Conservation (phyloP, 2,113 vertebrate genomes). For the Xenus cinereus region DNA sequence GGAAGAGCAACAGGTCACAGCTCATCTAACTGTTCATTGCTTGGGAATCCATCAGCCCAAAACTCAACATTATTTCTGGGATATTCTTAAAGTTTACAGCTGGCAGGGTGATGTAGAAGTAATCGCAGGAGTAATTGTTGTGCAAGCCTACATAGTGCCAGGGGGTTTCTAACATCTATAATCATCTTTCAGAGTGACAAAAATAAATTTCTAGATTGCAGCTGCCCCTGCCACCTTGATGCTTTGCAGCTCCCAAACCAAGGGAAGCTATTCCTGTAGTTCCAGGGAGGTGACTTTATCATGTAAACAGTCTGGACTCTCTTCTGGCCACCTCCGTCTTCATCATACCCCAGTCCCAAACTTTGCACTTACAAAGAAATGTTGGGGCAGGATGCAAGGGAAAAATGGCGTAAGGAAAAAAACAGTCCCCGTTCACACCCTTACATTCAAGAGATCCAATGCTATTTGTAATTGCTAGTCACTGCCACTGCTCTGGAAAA, state of each 20-base stretch:
- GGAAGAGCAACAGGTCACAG: neutral
- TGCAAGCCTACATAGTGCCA: neutral
- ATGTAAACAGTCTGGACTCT: neutral
- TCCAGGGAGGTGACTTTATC: neutral
- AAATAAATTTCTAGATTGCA: neutral
- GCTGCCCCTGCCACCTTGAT: neutral
- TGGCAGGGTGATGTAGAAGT: neutral
- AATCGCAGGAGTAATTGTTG: neutral
- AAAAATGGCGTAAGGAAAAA: neutral
- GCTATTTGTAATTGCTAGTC: neutral
- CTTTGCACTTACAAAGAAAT: neutral
- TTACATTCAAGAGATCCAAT: neutral
- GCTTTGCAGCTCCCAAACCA: neutral
- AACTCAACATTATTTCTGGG: neutral
- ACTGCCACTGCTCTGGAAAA: neutral
- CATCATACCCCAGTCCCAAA: neutral
- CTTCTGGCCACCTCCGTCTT: neutral
- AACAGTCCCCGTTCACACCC: rapidly evolving
- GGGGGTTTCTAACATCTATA: neutral
- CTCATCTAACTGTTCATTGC: neutral
- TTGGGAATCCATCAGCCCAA: neutral
- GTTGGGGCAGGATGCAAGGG: neutral
- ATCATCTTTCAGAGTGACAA: neutral
- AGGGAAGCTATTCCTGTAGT: neutral
- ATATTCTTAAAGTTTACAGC: neutral